Base-by-base conservation (phyloP, 1,140 invertebrate species). In the Drosophila setifemur region DNA sequence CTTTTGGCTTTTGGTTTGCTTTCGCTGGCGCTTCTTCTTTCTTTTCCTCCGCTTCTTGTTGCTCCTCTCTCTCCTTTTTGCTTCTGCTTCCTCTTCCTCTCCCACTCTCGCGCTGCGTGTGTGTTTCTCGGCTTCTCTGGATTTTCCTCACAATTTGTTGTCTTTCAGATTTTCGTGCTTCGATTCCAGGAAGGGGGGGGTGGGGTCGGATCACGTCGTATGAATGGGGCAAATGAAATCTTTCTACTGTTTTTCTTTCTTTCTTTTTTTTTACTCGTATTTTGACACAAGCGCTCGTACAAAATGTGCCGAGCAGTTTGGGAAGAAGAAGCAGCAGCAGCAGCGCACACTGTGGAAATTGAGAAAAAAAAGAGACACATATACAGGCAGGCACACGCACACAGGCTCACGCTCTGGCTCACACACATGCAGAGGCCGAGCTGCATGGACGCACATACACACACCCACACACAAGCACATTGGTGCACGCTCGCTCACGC, bases 271-370 rank as follows among this genome's bases (percentile, higher is more conserved):
- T 74, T 75, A 75, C 66, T 74, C 72, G 76, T 81, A 81, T 81
- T 81, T 81, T 81, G 77, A 81, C 76, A 81, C 76, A 81, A 77
- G 73, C 77, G 60, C 77, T 77, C 77, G 72, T 73, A 82, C 73
- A 82, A 83, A 82, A 82, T 82, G 77, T 82, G 77, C 78, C 78
- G 73, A 81, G 77, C 77, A 67, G 60, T 9, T n/a, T n/a, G n/a
- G n/a, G n/a, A 83, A 77, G 78, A 81, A 81, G 77, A 81, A 82
- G 77, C 77, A n/a, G n/a, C n/a, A n/a, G n/a, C n/a, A n/a, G n/a
- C n/a, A n/a, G n/a, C n/a, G n/a, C n/a, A 81, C 63, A 42, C 39
- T 68, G 31, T 76, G 79, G 76, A 76, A 82, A 82, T 82, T 75
- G 69, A 78, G 49, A 76, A 82, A 82, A 70, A 81, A 76, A 82